These are phyloP conservation scores for Fopius arisanus DNA, from an alignment of 1,140 invertebrate species.

Conservation along the genomic window DNA sequence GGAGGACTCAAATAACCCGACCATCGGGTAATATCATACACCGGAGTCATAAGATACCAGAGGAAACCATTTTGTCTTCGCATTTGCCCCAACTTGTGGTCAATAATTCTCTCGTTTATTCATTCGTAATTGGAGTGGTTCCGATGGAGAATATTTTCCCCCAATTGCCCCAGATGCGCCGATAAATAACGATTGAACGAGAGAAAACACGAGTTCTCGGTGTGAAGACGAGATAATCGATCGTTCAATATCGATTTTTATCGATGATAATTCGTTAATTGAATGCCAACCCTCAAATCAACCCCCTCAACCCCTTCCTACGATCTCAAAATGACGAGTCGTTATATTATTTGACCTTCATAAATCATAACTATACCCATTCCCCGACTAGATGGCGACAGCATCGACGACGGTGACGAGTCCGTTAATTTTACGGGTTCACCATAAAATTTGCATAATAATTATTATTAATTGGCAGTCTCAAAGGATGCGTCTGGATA, in stretches of 20 bases:
- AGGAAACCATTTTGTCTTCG: constrained; percentile 26
- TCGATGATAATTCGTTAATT: constrained; percentile 1
- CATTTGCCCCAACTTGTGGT: background rate
- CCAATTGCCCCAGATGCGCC: too few relatives aligned
- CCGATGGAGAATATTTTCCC: too few relatives aligned
- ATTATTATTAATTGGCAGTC: too few relatives aligned
- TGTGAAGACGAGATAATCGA: too few relatives aligned
- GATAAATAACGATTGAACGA: too few relatives aligned
- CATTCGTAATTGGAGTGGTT: too few relatives aligned
- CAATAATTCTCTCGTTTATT: background rate
- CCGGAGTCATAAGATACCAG: background rate
- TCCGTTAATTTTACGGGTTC: too few relatives aligned
- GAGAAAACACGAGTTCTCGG: too few relatives aligned
- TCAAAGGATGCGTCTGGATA: too few relatives aligned
- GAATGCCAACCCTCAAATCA: background rate
- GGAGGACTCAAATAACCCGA: constrained; percentile 17
- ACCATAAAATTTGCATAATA: too few relatives aligned
- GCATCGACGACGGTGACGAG: too few relatives aligned
- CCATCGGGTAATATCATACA: constrained; percentile 14
- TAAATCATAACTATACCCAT: constrained; percentile 16
- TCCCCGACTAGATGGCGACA: background rate
- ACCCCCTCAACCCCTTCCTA: background rate
- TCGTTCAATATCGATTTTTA: background rate
- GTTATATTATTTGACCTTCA: constrained; percentile 13
- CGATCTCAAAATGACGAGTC: constrained; percentile 10